These are phyloP conservation scores for Cinclus mexicanus DNA, from an alignment of 2,113 vertebrate species.

Conservation along the genomic window DNA sequence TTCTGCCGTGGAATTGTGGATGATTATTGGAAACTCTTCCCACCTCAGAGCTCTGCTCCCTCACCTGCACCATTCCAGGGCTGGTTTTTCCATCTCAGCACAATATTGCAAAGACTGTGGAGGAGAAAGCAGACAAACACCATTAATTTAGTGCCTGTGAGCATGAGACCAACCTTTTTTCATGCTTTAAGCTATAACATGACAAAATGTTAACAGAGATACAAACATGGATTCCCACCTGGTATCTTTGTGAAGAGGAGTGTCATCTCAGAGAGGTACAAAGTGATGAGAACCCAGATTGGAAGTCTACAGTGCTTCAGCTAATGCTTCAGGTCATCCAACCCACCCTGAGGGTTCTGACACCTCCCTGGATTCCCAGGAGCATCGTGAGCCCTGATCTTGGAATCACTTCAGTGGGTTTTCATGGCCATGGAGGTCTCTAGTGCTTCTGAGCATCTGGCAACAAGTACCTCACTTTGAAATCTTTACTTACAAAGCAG, in stretches of 20 bases:
- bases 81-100: not conserved
- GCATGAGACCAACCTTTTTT: not conserved
- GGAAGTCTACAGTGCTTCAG: not conserved
- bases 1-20: not conserved
- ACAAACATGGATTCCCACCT: not conserved
- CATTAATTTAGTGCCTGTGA: not conserved
- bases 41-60: not conserved
- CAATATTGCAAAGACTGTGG: not conserved
- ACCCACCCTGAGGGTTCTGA: not conserved
- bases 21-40: not conserved
- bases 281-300: not conserved
- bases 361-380: not conserved
- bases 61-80: rapidly evolving
- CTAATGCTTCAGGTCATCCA: not conserved
- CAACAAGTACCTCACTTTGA: not conserved
- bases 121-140: not conserved
- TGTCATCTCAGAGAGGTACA: not conserved
- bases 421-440: not conserved
- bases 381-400: not conserved
- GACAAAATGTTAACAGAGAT: not conserved
- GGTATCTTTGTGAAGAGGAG: not conserved
- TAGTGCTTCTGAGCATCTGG: not conserved
- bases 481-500: not conserved
- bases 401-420: not conserved
- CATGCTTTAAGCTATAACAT: not conserved